These are phyloP conservation scores for Helicoverpa zea DNA, from an alignment of 1,140 invertebrate species.

Conservation along the genomic window DNA sequence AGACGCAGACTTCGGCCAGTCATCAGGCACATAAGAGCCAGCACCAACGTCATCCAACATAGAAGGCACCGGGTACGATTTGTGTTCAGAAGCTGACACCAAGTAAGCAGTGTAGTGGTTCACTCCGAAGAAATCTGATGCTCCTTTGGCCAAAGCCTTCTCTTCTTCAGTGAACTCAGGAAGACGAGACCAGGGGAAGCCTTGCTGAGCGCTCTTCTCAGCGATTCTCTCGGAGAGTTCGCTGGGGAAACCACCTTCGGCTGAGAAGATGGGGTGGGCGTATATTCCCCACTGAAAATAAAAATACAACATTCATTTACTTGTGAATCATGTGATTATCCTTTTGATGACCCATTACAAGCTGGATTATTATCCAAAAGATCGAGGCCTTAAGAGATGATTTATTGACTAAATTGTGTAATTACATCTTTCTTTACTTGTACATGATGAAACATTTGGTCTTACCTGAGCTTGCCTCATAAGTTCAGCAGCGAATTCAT, in stretches of 20 bases:
- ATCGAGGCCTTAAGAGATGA: too few species aligned
- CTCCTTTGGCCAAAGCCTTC: constrained; percentile 86
- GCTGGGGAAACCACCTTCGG: constrained; percentile 88
- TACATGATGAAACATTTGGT: too few species aligned
- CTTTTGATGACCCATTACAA: too few species aligned
- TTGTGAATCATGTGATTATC: too few species aligned
- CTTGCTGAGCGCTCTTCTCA: constrained; percentile 84
- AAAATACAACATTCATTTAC: constrained; percentile 24
- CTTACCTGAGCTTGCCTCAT: constrained; percentile 64
- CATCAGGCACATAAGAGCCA: constrained; percentile 19
- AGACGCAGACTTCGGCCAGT: constrained; percentile 57
- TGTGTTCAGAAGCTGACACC: constrained; percentile 59
- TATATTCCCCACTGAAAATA: constrained; percentile 86
- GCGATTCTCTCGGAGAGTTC: constrained; percentile 86
- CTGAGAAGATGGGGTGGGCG: constrained; percentile 87
- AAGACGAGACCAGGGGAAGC: constrained; percentile 82
- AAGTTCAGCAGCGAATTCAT: constrained; percentile 85
- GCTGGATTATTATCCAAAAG: too few species aligned
- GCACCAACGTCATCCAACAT: constrained; percentile 61
- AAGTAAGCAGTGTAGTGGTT: constrained; percentile 87
- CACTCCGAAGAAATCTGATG: constrained; percentile 89
- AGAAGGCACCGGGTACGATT: constrained; percentile 57
- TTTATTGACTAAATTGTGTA: too few species aligned
- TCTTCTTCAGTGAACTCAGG: constrained; percentile 86
- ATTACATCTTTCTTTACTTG: too few species aligned